Conservation (phyloP, 2,888 invertebrate genomes). For the Drosophila yooni region DNA sequence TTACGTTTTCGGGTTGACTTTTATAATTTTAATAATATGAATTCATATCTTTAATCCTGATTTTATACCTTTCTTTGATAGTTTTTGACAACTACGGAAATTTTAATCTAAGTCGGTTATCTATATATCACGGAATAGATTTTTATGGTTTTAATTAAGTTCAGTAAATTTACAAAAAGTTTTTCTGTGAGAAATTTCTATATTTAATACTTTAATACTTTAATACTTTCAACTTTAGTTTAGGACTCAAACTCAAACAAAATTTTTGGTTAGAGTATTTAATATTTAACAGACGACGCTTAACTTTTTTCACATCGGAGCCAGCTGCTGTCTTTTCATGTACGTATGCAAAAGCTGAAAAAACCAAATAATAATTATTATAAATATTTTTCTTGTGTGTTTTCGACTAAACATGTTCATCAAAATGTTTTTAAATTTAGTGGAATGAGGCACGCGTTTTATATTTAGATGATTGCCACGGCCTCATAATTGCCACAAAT, state of each 20-base stretch:
- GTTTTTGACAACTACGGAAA: not conserved
- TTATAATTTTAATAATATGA: not conserved
- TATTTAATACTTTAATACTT: not conserved
- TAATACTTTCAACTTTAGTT: not conserved
- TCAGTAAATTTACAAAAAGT: not conserved
- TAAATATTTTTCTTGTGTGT: conserved; percentile 23
- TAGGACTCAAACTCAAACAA: not conserved
- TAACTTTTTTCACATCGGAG: not conserved
- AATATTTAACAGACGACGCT: not conserved
- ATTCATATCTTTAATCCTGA: not conserved
- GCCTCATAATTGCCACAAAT: conserved; percentile 50
- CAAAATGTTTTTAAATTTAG: conserved; percentile 61
- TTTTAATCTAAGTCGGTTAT: no score
- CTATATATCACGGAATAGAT: not conserved
- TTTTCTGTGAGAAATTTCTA: not conserved
- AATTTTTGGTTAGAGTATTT: conserved; percentile 8
- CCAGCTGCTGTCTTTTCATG: conserved; percentile 20
- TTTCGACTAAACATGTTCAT: conserved; percentile 66
- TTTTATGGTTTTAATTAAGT: not conserved
- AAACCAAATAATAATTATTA: conserved; percentile 50
- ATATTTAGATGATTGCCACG: conserved; percentile 75
- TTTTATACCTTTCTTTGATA: not conserved
- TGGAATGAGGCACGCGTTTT: conserved; percentile 77
- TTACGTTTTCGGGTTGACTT: not conserved
- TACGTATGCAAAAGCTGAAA: conserved; percentile 28